Base-by-base conservation (phyloP, 1,140 invertebrate genomes). In the Schlechtendalia chinensis region DNA sequence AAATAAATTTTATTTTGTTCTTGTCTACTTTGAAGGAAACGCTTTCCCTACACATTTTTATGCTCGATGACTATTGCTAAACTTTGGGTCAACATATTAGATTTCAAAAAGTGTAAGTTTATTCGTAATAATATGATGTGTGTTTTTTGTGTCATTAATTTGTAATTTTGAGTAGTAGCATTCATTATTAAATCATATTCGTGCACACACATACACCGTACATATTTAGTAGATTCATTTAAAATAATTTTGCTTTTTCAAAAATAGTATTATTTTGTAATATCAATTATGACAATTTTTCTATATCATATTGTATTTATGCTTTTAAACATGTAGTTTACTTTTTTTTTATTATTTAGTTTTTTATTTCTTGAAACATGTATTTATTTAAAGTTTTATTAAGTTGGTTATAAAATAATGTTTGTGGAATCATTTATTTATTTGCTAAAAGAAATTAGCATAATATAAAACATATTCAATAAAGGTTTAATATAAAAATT, bases 41-140 rank as follows among this genome's bases (percentile, higher is more conserved):
- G 47, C 58, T 59, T 79, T 79, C 39, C 58, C 75, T 79, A 63
- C 75, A 79, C 29, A 79, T 63, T 79, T 79, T 61, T 79, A 79
- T 27, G 75, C 75, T 47, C 75, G 75, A 79, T 79, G 75, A 79
- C 75, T 79, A 79, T 61, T 61, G 58, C 75, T 79, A 79, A 79
- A 79, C 75, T 79, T 79, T 59, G 75, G 75, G 39, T 50, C 75
- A 50, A 79, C 75, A 50, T 45, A 63, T 79, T 79, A 79, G 24
- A 24, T 79, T 79, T 79, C 75, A 63, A 79, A 79, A 79, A 63
- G 75, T 63, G 75, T 79, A 79, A 79, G 75, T 79, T 19, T 27
- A 79, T 63, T 63, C 2, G 47, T 59, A 59, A 22, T 79, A 47
- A 24, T 50, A 32, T 79, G 75, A 27, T 29, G 75, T 63, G 75